Evolutionary conservation across 2,888 invertebrate species (phyloP).

Genomic region (Biston betularia): DNA sequence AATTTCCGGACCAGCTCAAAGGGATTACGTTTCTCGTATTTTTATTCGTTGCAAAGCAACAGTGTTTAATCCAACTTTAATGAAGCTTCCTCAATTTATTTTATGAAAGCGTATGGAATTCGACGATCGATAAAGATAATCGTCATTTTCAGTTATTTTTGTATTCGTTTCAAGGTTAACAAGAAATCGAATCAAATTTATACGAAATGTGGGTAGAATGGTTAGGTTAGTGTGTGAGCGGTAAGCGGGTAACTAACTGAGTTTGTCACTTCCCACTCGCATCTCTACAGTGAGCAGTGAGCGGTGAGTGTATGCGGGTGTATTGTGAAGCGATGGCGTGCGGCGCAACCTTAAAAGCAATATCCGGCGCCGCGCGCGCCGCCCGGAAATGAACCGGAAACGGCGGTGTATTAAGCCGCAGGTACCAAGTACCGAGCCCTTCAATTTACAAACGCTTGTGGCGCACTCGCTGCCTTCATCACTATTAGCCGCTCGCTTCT

Average conservation of each 20-base stretch:
- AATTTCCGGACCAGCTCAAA: constrained; percentile 74
- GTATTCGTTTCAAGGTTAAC: not conserved
- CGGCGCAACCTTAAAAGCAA: constrained; percentile 86
- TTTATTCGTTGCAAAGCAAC: constrained; percentile 59
- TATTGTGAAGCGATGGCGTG: constrained; percentile 70
- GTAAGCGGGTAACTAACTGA: constrained; percentile 50
- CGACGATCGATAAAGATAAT: constrained; percentile 14
- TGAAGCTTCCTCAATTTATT: constrained; percentile 49
- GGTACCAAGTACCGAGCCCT: constrained; percentile 76
- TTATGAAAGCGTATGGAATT: constrained; percentile 36
- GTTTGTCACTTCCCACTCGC: too few species aligned
- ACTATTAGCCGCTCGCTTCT: constrained; percentile 60
- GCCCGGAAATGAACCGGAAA: constrained; percentile 87
- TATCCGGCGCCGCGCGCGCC: constrained; percentile 85
- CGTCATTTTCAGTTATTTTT: constrained; percentile 6
- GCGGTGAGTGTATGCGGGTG: constrained; percentile 55
- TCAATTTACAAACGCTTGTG: constrained; percentile 85
- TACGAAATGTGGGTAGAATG: constrained; percentile 22
- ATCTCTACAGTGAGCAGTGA: constrained; percentile 38
- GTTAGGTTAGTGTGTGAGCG: constrained; percentile 7
- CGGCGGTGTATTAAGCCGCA: constrained; percentile 86
- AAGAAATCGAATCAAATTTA: constrained; percentile 30
- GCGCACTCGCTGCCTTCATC: constrained; percentile 65
- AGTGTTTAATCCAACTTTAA: constrained; percentile 50
- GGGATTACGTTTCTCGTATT: constrained; percentile 69